Conservation (phyloP, 1,140 invertebrate genomes). For the Brachionus paranguensis region DNA sequence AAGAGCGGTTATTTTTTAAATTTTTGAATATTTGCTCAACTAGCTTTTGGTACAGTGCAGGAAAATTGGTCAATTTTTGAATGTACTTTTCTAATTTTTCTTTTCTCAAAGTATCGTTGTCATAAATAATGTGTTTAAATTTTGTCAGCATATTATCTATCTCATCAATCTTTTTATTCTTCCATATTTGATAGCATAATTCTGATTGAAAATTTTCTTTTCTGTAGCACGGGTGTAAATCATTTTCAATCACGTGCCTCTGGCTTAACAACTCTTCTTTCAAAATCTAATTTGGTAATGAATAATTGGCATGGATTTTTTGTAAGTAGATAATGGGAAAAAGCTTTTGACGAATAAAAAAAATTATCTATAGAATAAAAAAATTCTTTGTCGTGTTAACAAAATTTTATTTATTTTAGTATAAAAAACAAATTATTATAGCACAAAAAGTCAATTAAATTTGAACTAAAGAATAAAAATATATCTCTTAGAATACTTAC, state of each 20-base stretch:
- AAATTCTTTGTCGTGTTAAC: no score
- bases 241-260: not conserved
- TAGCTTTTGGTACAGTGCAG: not conserved
- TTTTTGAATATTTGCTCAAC: conserved; percentile 31
- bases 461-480: no score
- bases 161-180: not conserved
- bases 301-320: no score
- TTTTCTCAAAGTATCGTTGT: not conserved
- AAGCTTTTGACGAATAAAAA: no score
- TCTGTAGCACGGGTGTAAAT: not conserved
- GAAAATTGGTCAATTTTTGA: not conserved
- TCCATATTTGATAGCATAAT: not conserved
- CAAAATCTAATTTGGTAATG: not conserved
- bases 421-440: no score
- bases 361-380: no score
- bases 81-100: not conserved
- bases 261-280: conserved; percentile 19
- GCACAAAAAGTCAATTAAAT: no score
- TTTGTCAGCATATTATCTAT: not conserved
- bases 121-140: not conserved
- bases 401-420: no score
- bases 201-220: conserved; percentile 33
- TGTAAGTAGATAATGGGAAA: no score
- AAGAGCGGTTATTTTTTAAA: not conserved
- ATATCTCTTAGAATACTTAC: no score